Conservation (phyloP, 1,140 invertebrate species). For the Plectrocnemia conspersa region DNA sequence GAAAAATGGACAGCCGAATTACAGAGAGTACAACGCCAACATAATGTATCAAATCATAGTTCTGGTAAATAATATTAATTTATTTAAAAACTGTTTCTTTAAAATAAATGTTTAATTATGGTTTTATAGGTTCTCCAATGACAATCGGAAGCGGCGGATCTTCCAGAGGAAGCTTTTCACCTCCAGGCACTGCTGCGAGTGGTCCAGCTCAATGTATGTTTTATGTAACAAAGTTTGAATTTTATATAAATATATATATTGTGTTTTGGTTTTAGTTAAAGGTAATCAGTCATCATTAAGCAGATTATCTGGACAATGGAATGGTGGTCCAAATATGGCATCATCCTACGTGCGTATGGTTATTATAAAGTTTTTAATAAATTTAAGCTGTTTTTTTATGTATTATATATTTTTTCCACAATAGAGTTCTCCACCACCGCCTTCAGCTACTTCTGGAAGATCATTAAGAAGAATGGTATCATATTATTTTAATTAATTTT, state of each 20-base stretch:
- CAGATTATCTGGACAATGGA: constrained; percentile 10
- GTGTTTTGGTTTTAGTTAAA: constrained; percentile 19
- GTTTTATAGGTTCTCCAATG: constrained; percentile 27
- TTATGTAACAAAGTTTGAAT: neutral
- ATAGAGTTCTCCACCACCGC: constrained; percentile 10
- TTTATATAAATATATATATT: constrained; percentile 3
- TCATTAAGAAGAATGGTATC: constrained; percentile 14
- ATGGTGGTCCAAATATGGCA: neutral
- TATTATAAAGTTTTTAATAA: constrained; percentile 2
- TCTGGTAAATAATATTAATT: neutral
- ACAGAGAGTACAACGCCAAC: constrained; percentile 38
- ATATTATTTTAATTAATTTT: neutral
- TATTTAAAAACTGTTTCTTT: neutral
- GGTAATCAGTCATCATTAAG: constrained; percentile 6
- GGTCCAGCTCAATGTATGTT: neutral
- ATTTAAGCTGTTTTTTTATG: neutral
- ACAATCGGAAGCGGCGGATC: constrained; percentile 29
- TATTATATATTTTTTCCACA: neutral
- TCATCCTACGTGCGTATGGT: constrained; percentile 7
- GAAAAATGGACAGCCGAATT: constrained; percentile 45
- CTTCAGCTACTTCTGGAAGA: constrained; percentile 2
- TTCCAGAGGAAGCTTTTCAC: constrained; percentile 30
- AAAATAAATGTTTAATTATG: neutral
- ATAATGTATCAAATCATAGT: constrained; percentile 8
- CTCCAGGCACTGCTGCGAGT: constrained; percentile 17